Evolutionary conservation across 2,797 vertebrate genomes (phyloP).

Genomic region (Lagodon rhomboides): DNA sequence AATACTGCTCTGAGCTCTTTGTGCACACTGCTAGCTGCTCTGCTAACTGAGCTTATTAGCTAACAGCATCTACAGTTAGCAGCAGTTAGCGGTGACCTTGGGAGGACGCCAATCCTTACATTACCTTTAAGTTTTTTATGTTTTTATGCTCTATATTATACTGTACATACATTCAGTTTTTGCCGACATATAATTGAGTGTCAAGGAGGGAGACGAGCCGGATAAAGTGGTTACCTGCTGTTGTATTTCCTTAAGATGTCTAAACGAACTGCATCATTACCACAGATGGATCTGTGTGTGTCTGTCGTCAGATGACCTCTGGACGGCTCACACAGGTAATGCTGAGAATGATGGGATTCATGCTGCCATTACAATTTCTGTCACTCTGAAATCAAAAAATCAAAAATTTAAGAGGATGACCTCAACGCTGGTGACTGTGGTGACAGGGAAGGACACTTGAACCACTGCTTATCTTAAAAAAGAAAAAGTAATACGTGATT

Average conservation of each 20-base stretch:
- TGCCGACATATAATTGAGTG: slow-evolving; percentile 3
- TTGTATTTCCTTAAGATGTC: neutral
- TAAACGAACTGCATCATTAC: slow-evolving; percentile 9
- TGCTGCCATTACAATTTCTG: slow-evolving; percentile 65
- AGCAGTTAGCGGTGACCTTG: too few species aligned
- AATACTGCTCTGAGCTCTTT: too few species aligned
- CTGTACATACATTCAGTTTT: too few species aligned
- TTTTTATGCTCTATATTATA: too few species aligned
- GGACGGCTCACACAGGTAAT: slow-evolving; percentile 38
- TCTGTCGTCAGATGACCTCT: slow-evolving; percentile 34
- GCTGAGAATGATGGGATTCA: slow-evolving; percentile 64
- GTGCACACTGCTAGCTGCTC: too few species aligned
- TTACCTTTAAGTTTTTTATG: too few species aligned
- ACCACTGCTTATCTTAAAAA: slow-evolving; percentile 47
- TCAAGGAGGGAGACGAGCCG: slow-evolving; percentile 2
- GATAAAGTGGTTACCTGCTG: neutral
- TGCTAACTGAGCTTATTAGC: too few species aligned
- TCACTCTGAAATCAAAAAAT: slow-evolving; percentile 54
- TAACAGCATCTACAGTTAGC: too few species aligned
- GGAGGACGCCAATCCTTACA: too few species aligned
- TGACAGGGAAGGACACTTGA: slow-evolving; percentile 64
- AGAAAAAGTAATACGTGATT: slow-evolving; percentile 22
- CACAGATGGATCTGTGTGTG: slow-evolving; percentile 12
- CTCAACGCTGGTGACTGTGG: slow-evolving; percentile 36
- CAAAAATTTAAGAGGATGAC: slow-evolving; percentile 42